phyloP scores from a whole-genome alignment of 1,140 invertebrate species.

The Diorhabda elongata region DNA sequence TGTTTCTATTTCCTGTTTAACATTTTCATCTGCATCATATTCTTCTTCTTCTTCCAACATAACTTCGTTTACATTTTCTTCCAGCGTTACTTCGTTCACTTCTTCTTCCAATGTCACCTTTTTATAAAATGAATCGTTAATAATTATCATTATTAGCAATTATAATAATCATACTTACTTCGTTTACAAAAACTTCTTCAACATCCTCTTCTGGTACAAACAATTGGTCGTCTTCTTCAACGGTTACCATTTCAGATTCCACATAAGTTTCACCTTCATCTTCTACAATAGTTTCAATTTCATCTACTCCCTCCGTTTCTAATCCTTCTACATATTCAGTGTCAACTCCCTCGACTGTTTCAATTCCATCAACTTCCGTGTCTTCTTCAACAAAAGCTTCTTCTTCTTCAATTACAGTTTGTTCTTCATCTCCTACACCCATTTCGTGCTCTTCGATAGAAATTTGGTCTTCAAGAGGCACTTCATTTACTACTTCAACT shows the following conservation, averaged over 20 bases:
- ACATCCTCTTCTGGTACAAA: conserved; percentile 24
- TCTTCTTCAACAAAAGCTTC: conserved; percentile 22
- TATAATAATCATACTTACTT: not conserved
- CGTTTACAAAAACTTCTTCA: conserved; percentile 39
- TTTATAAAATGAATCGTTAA: not conserved
- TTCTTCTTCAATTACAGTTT: conserved; percentile 28
- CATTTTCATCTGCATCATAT: not conserved
- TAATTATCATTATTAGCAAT: not conserved
- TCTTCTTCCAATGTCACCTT: conserved; percentile 42
- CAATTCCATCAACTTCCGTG: conserved; percentile 20
- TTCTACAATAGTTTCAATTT: conserved; percentile 18
- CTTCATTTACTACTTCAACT: conserved; percentile 20
- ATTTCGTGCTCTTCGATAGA: conserved; percentile 23
- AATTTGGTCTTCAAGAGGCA: conserved; percentile 23
- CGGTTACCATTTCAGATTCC: conserved; percentile 3
- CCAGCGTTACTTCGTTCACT: conserved; percentile 39
- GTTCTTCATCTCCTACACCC: conserved; percentile 17
- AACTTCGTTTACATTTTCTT: conserved; percentile 31
- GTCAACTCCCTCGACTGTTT: conserved; percentile 7
- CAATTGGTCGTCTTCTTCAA: not conserved
- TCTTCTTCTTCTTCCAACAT: conserved; percentile 15
- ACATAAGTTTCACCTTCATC: not conserved
- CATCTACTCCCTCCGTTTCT: conserved; percentile 13
- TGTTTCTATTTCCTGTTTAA: too few species aligned
- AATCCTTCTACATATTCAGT: conserved; percentile 17